These are phyloP conservation scores for Lepidochrysops patricia DNA, from an alignment of 2,888 invertebrate species.

Conservation along the genomic window DNA sequence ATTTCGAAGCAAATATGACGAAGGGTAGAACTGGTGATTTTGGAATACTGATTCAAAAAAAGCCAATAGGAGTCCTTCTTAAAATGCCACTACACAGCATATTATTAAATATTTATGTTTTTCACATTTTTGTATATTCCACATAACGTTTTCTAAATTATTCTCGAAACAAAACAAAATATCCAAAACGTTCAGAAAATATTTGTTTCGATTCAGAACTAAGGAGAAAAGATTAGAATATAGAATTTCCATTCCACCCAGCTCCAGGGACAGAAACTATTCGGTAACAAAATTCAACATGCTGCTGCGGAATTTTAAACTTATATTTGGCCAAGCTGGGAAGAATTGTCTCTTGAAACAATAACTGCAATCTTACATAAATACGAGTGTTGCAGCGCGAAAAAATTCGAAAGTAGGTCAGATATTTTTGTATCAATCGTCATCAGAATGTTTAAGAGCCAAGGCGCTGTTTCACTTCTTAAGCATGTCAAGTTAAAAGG, in stretches of 20 bases:
- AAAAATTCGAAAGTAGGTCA: neutral
- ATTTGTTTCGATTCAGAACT: neutral
- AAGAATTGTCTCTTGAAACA: constrained; percentile 5
- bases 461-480: no score
- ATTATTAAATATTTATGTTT: no score
- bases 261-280: neutral
- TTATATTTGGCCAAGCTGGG: constrained; percentile 1
- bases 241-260: constrained; percentile 5
- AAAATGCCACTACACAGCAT: no score
- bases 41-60: no score
- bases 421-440: neutral
- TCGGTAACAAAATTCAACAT: constrained; percentile 1
- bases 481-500: no score
- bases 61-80: no score
- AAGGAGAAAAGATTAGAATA: constrained; percentile 7
- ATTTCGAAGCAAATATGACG: no score
- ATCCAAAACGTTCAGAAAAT: neutral
- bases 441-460: no score
- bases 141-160: neutral
- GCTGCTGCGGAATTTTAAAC: constrained; percentile 6
- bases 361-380: constrained; percentile 8
- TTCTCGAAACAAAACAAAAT: neutral
- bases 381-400: neutral
- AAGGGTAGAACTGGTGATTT: no score
- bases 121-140: neutral